These are phyloP conservation scores for Lochmaea capreae DNA, from an alignment of 2,888 invertebrate species.

Conservation along the genomic window DNA sequence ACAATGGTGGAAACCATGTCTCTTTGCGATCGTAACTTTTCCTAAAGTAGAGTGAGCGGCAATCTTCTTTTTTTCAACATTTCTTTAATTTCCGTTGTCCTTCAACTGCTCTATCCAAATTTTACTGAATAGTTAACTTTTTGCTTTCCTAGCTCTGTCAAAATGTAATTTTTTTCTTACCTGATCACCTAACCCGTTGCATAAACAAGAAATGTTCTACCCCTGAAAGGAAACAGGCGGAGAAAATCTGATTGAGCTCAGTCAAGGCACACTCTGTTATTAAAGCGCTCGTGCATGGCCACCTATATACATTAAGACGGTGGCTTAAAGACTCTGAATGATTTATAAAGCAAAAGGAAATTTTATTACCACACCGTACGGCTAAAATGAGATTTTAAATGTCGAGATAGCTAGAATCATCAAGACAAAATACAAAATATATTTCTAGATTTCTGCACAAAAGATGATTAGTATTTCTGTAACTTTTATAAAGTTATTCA, in stretches of 20 bases:
- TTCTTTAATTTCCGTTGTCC: too few species aligned
- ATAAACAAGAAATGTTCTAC: neutral
- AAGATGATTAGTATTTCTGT: too few species aligned
- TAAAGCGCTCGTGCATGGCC: constrained; percentile 61
- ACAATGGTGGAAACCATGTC: too few species aligned
- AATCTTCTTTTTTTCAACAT: too few species aligned
- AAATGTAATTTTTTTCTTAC: too few species aligned
- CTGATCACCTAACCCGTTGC: too few species aligned
- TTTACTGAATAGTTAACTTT: too few species aligned
- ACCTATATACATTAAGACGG: constrained; percentile 37
- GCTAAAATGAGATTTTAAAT: constrained; percentile 21
- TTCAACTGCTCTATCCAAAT: too few species aligned
- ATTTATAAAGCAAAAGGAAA: constrained; percentile 24
- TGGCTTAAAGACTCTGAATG: constrained; percentile 35
- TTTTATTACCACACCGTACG: constrained; percentile 12
- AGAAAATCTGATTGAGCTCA: constrained; percentile 25
- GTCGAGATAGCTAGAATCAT: neutral
- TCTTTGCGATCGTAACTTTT: too few species aligned
- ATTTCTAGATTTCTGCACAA: neutral
- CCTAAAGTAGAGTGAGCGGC: too few species aligned
- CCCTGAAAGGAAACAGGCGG: constrained; percentile 14
- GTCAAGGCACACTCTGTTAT: constrained; percentile 50
- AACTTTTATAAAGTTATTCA: too few species aligned
- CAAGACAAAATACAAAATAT: neutral
- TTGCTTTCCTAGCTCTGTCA: too few species aligned